Evolutionary conservation across 2,797 vertebrate species (phyloP).

Genomic region (Paratrypauchen microcephalus): DNA sequence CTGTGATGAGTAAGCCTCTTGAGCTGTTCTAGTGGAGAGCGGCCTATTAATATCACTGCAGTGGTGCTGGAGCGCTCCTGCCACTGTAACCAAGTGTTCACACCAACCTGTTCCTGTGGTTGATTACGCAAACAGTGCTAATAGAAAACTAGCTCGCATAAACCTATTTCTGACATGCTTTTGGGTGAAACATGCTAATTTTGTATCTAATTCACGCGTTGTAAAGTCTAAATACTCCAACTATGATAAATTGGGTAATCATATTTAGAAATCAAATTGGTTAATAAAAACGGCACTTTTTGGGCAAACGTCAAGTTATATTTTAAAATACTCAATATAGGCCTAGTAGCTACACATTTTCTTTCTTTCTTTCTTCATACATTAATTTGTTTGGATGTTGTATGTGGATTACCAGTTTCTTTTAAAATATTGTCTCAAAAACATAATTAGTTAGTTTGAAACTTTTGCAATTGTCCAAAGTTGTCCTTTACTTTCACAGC

Average conservation of each 20-base stretch:
- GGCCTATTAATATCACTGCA: slow-evolving; percentile 63
- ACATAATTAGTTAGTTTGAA: too few relatives aligned
- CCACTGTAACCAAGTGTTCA: slow-evolving; percentile 49
- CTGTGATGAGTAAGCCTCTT: slow-evolving; percentile 56
- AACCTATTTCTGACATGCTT: neutral
- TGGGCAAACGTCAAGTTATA: neutral
- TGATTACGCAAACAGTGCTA: slow-evolving; percentile 23
- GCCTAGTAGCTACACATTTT: too few relatives aligned
- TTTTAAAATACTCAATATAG: too few relatives aligned
- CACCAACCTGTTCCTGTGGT: slow-evolving; percentile 47
- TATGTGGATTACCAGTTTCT: too few relatives aligned
- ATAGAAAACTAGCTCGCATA: neutral
- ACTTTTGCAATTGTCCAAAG: too few relatives aligned
- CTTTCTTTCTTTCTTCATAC: too few relatives aligned
- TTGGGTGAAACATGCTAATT: neutral
- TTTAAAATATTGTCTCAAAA: too few relatives aligned
- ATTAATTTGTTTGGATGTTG: too few relatives aligned
- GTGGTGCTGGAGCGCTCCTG: slow-evolving; percentile 48
- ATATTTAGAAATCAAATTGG: neutral
- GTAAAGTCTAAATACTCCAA: neutral
- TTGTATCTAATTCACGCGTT: neutral
- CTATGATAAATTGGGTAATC: too few relatives aligned
- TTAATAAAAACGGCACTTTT: neutral
- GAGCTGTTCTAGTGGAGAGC: slow-evolving; percentile 45
- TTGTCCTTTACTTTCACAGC: too few relatives aligned